These are phyloP conservation scores for Caenorhabditis sp. DNA, from an alignment of 2,888 invertebrate species.

Conservation along the genomic window DNA sequence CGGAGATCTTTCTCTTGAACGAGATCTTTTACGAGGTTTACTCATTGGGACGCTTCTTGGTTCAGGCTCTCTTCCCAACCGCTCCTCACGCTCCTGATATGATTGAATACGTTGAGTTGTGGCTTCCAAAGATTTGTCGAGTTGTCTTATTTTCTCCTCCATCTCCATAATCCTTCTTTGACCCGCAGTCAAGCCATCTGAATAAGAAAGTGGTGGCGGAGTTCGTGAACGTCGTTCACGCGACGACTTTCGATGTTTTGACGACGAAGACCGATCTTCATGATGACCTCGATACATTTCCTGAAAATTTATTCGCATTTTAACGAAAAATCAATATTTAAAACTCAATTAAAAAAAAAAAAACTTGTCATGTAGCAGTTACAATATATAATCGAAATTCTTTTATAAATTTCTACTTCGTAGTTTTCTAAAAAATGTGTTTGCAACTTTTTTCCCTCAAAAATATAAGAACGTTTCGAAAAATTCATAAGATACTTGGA, in stretches of 20 bases:
- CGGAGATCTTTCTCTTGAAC: background rate
- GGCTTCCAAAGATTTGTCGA: background rate
- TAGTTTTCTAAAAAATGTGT: background rate
- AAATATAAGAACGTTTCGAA: no score
- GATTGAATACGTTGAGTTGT: background rate
- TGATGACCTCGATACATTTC: no score
- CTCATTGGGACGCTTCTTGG: constrained; percentile 7
- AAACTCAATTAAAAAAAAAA: no score
- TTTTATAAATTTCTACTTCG: background rate
- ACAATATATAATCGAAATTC: background rate
- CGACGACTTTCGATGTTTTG: background rate
- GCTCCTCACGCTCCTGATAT: background rate
- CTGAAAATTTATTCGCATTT: no score
- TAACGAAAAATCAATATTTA: no score
- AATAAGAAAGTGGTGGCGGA: constrained; percentile 1
- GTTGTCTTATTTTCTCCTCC: background rate
- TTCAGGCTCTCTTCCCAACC: background rate
- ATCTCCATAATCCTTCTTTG: background rate
- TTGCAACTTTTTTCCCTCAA: no score
- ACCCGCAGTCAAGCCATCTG: background rate
- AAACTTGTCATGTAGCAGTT: no score
- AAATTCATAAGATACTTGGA: no score
- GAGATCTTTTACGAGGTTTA: constrained; percentile 1
- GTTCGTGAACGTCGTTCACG: background rate
- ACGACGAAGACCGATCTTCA: no score